Conservation (phyloP, 2,888 invertebrate species). For the Mythimna ferrago region DNA sequence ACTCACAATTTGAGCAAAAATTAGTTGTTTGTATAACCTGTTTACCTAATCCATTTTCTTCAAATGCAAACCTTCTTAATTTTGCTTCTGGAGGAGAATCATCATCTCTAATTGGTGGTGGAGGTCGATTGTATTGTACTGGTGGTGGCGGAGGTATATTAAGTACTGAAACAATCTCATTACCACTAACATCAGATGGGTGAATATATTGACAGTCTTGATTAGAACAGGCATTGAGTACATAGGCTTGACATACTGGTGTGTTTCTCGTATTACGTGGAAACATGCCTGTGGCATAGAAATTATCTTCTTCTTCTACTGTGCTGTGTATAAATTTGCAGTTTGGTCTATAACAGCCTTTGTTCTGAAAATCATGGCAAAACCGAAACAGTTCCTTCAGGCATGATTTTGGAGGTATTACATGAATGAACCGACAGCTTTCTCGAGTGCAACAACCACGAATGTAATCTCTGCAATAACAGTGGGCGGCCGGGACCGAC, state of each 20-base stretch:
- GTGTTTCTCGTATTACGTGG: constrained; percentile 85
- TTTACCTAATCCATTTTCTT: constrained; percentile 79
- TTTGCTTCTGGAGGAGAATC: constrained; percentile 86
- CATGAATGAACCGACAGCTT: constrained; percentile 87
- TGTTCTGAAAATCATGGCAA: constrained; percentile 93
- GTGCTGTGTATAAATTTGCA: constrained; percentile 94
- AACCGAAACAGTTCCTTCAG: constrained; percentile 87
- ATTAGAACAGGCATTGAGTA: constrained; percentile 90
- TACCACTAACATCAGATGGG: constrained; percentile 74
- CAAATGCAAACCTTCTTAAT: constrained; percentile 80
- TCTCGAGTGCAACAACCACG: constrained; percentile 89
- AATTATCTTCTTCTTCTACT: constrained; percentile 93
- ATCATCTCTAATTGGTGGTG: constrained; percentile 78
- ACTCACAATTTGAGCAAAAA: constrained; percentile 83
- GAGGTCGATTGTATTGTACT: constrained; percentile 71
- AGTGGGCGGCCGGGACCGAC: constrained; percentile 66
- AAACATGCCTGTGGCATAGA: constrained; percentile 91
- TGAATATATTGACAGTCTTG: constrained; percentile 83
- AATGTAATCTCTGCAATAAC: constrained; percentile 88
- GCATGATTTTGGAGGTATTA: constrained; percentile 79
- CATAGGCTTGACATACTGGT: constrained; percentile 91
- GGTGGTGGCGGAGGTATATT: constrained; percentile 67
- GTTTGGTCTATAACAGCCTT: constrained; percentile 91
- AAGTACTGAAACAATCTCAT: constrained; percentile 69
- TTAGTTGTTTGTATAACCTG: constrained; percentile 76